Base-by-base conservation (phyloP, 2,888 invertebrate species). In the Diachrysia chrysitis region DNA sequence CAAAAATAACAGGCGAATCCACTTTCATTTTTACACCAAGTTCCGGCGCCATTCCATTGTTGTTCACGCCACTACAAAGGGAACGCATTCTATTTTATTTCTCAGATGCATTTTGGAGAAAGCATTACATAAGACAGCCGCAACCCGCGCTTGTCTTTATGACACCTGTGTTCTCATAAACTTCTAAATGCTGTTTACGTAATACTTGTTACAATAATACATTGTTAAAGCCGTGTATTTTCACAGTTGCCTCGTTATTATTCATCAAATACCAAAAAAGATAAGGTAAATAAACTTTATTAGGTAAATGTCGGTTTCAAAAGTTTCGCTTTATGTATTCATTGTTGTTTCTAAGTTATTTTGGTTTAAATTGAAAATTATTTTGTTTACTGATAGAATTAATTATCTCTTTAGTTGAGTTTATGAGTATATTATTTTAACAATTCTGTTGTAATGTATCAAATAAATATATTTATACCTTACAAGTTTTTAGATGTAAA, bases 11-110 rank as follows among this genome's bases (percentile, higher is more conserved):
- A 93, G 85, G 92, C 90, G 86, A 91, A 89, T 93, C 93, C 94
- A 95, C 95, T 95, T 95, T 95, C 95, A 91, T 94, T 95, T 94
- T 95, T 93, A 87, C 90, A 90, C 85, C 76, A 82, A 93, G 92
- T 92, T 93, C 92, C 92, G 93, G 90, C 86, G 90, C 79, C 78
- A 73, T 68, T 79, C 89, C 83, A 93, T 94, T 93, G 93, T 94
- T 91, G 85, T 89, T 81, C 73, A 76, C 82, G 81, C 76, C 74
- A 76, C 81, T 81, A 90, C 90, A 90, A 90, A 89, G 89, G 90
- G 89, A 90, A 83, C 87, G 86, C 85, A 89, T 88, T 87, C 87
- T 86, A 83, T 86, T 87, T 84, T 83, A 88, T 85, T 85, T 87
- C 85, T 77, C 85, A 85, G 84, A 81, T 87, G 83, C 81, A 84